Evolutionary conservation across 2,888 invertebrate species (phyloP).

Genomic region (Dexiosoma caninum): DNA sequence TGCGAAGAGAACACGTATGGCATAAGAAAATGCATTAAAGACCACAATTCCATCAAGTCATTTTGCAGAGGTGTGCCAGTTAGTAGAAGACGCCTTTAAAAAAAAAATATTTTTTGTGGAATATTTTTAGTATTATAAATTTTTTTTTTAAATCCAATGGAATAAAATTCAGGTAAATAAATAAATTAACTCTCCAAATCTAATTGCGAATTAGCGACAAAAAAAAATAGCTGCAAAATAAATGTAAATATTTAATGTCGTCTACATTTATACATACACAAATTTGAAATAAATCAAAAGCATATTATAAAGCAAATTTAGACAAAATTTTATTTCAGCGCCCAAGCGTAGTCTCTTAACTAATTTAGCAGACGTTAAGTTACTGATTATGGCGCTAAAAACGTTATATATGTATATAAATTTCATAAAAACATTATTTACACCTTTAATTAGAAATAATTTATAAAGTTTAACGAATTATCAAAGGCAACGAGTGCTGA

Average conservation of each 20-base stretch:
- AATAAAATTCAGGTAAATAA: no score
- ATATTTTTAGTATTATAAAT: no score
- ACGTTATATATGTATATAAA: no score
- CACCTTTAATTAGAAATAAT: no score
- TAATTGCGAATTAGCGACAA: no score
- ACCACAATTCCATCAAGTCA: slow-evolving; percentile 97
- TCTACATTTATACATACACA: neutral
- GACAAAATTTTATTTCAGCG: slow-evolving; percentile 66
- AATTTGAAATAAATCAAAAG: neutral
- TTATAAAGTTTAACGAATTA: no score
- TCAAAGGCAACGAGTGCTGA: no score
- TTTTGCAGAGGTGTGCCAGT: slow-evolving; percentile 98
- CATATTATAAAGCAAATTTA: neutral
- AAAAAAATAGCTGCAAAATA: no score
- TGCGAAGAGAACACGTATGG: slow-evolving; percentile 97
- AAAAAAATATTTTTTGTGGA: neutral
- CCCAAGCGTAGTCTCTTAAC: slow-evolving; percentile 76
- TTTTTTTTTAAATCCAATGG: no score
- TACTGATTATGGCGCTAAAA: slow-evolving; percentile 71
- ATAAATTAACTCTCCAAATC: no score
- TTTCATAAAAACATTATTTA: no score
- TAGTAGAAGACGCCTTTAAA: slow-evolving; percentile 87
- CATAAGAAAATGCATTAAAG: slow-evolving; percentile 98
- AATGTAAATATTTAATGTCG: neutral
- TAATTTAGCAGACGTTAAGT: slow-evolving; percentile 71